A percentile compares a stretch with the other conserved stretches of the same genome.
These are phyloP conservation scores for Xanthorhoe designata DNA, from an alignment of 2,888 invertebrate species.

Conservation along the genomic window DNA sequence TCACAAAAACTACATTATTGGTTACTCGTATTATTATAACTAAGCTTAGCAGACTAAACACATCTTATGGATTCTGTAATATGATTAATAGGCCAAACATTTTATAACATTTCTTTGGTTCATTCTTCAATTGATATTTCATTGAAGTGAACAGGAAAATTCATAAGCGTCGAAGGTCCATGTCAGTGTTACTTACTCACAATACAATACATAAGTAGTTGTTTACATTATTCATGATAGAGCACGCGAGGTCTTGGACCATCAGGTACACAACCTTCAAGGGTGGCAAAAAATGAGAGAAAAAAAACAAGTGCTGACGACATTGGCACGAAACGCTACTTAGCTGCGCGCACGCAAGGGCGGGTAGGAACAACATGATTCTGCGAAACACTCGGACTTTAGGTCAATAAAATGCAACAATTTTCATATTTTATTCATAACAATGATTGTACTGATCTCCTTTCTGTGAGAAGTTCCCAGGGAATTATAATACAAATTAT, in stretches of 20 bases:
- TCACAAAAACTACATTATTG: neutral
- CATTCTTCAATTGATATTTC: conserved; percentile 4
- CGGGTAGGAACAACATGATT: conserved; percentile 57
- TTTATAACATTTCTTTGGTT: neutral
- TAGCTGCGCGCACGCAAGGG: conserved; percentile 79
- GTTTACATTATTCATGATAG: conserved; percentile 60
- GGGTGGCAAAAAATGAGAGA: conserved; percentile 71
- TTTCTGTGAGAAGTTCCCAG: conserved; percentile 21
- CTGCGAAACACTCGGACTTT: conserved; percentile 46
- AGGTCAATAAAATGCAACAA: conserved; percentile 40
- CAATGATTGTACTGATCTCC: conserved; percentile 37
- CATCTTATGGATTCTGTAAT: no score
- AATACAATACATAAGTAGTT: conserved; percentile 39
- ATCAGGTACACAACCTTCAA: conserved; percentile 75
- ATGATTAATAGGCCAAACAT: neutral
- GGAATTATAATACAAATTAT: conserved; percentile 17
- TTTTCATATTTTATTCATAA: conserved; percentile 37
- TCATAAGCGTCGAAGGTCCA: conserved; percentile 36
- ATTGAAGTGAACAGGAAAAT: conserved; percentile 26
- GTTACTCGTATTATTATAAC: no score
- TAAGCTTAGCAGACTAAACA: no score
- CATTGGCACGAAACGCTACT: conserved; percentile 77
- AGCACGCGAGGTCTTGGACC: conserved; percentile 72
- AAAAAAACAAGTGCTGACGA: conserved; percentile 67
- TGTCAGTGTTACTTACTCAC: conserved; percentile 19